Percentiles rank a stretch among this genome's conserved stretches.
Evolutionary conservation across 2,888 invertebrate species (phyloP).

Genomic region (Rapana venosa): DNA sequence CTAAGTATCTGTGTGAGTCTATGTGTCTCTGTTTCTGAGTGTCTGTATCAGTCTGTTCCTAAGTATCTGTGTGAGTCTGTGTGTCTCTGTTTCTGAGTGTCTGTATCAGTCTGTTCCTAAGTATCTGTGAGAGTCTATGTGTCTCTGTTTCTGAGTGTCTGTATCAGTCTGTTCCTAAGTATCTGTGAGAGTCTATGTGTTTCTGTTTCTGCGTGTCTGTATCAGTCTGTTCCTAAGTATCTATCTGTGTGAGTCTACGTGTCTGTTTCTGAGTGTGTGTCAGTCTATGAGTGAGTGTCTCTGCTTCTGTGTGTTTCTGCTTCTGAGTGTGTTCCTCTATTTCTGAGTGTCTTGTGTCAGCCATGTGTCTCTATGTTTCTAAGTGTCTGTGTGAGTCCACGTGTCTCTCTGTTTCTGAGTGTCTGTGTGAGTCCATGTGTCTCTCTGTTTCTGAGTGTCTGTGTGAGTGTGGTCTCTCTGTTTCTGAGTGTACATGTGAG

Average conservation of each 20-base stretch:
- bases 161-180: neutral
- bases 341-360: too few relatives aligned
- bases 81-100: neutral
- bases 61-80: neutral
- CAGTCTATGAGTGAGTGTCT: neutral
- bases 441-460: too few relatives aligned
- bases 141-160: neutral
- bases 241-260: neutral
- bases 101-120: neutral
- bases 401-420: too few relatives aligned
- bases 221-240: neutral
- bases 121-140: neutral
- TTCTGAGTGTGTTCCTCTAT: too few relatives aligned
- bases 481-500: too few relatives aligned
- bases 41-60: too few relatives aligned
- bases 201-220: neutral
- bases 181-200: neutral
- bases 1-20: neutral
- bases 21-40: too few relatives aligned
- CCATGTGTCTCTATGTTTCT: too few relatives aligned
- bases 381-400: too few relatives aligned
- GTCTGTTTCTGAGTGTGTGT: neutral
- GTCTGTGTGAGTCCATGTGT: too few relatives aligned
- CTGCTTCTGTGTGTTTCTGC: too few relatives aligned
- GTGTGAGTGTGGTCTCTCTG: too few relatives aligned